phyloP scores from a whole-genome alignment of 2,113 vertebrate genomes.

The Hydrochoerus hydrochaeris region DNA sequence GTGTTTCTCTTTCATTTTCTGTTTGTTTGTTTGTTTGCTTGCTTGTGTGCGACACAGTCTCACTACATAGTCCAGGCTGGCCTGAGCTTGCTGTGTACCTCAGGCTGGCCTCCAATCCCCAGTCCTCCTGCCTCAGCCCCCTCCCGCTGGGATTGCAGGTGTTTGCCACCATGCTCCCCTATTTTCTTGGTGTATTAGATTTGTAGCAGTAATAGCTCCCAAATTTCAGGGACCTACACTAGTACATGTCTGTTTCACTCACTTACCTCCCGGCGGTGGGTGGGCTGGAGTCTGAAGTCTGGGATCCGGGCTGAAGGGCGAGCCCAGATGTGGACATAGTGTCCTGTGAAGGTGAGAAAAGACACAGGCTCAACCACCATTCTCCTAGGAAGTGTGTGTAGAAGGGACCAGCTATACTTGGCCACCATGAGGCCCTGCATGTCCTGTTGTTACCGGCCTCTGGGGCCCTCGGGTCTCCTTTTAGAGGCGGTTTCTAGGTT shows the following conservation, averaged over 20 bases:
- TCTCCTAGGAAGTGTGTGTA: not conserved
- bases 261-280: not conserved
- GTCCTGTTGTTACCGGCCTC: not conserved
- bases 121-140: not conserved
- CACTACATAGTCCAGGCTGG: not conserved
- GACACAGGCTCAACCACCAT: not conserved
- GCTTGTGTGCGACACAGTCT: not conserved
- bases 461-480: not conserved
- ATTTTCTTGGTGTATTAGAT: not conserved
- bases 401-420: fast-evolving
- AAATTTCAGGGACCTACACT: not conserved
- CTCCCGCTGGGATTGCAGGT: not conserved
- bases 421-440: not conserved
- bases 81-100: not conserved
- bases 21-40: not conserved
- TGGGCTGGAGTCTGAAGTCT: not conserved
- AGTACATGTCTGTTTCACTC: not conserved
- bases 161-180: not conserved
- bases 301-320: not conserved
- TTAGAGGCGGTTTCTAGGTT: not conserved
- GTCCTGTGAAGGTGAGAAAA: not conserved
- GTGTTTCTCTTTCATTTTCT: not conserved
- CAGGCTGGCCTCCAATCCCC: not conserved
- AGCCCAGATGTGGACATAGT: not conserved
- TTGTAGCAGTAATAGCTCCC: not conserved